Evolutionary conservation across 2,888 invertebrate species (phyloP).

Genomic region (Saturnia pavonia): DNA sequence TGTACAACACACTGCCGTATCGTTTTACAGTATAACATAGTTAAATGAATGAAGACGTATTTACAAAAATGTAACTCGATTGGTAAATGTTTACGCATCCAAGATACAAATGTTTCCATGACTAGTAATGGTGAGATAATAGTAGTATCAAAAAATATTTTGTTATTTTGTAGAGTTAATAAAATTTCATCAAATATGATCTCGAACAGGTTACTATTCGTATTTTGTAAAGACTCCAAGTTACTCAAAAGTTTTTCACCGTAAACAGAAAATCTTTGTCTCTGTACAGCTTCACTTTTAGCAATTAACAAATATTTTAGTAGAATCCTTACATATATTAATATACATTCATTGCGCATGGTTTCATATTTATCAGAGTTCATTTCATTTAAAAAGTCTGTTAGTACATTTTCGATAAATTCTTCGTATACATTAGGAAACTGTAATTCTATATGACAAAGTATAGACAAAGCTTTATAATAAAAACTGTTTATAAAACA

Average conservation of each 20-base stretch:
- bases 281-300: constrained; percentile 15
- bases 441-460: constrained; percentile 36
- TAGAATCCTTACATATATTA: constrained; percentile 10
- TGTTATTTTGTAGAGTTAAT: constrained; percentile 13
- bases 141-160: constrained; percentile 12
- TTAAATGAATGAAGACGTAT: constrained; percentile 16
- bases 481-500: constrained; percentile 29
- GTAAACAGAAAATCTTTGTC: constrained; percentile 11
- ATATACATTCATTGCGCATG: background rate
- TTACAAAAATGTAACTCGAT: constrained; percentile 16
- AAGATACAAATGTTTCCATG: constrained; percentile 8
- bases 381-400: constrained; percentile 15
- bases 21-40: constrained; percentile 18
- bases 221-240: constrained; percentile 1
- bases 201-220: background rate
- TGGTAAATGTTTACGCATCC: constrained; percentile 19
- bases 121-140: constrained; percentile 10
- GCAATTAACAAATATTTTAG: constrained; percentile 17
- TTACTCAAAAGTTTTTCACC: constrained; percentile 11
- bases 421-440: constrained; percentile 12
- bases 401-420: constrained; percentile 15
- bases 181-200: background rate
- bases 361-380: background rate
- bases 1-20: constrained; percentile 8
- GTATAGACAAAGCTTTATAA: constrained; percentile 30